Conservation (phyloP, 2,113 vertebrate species). For the Hydrolagus affinis region DNA sequence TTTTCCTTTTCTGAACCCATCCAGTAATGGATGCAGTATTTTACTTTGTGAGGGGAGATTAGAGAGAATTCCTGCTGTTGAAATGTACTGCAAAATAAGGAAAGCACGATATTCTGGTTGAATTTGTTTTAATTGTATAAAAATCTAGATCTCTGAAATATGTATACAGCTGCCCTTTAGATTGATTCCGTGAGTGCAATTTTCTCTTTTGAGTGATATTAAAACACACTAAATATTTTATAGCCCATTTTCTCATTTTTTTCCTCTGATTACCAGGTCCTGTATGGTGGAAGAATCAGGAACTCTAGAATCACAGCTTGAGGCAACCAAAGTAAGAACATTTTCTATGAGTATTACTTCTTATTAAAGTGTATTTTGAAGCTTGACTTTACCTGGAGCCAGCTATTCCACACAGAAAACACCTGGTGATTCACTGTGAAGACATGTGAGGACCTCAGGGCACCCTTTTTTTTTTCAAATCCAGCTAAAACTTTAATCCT, state of each 20-base stretch:
- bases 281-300: constrained; percentile 98
- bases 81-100: neutral
- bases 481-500: no score
- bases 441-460: no score
- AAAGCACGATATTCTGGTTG: neutral
- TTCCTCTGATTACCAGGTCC: constrained; percentile 59
- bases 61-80: neutral
- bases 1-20: no score
- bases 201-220: neutral
- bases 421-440: no score
- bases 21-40: no score
- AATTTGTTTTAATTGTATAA: neutral
- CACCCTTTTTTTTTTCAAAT: no score
- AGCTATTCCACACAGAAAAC: no score
- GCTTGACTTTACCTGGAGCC: no score
- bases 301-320: constrained; percentile 89
- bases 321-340: constrained; percentile 83
- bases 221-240: neutral
- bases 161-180: neutral
- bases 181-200: neutral
- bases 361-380: neutral
- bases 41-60: no score
- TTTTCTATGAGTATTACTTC: neutral
- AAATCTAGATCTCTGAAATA: neutral
- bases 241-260: neutral